phyloP scores from a whole-genome alignment of 2,888 invertebrate species.

The Antheraea yamamai region DNA sequence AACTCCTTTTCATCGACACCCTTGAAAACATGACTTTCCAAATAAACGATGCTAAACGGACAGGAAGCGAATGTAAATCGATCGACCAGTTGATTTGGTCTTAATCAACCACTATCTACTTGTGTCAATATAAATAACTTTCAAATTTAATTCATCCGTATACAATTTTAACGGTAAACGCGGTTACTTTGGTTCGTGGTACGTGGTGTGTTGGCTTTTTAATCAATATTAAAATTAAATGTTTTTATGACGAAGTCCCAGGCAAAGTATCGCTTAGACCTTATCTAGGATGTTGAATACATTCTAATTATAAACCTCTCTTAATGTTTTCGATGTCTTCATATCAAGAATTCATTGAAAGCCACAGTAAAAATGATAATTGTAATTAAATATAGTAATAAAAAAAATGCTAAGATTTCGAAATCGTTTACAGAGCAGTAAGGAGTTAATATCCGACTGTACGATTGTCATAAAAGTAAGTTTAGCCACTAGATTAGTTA shows the following conservation, averaged over 20 bases:
- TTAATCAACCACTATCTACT: constrained; percentile 28
- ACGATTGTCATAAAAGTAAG: neutral
- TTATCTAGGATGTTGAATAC: no score
- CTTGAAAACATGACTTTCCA: constrained; percentile 60
- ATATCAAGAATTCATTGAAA: no score
- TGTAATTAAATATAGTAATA: no score
- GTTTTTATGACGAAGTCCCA: neutral
- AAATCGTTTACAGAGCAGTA: no score
- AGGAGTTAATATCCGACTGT: neutral
- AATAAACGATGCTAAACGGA: constrained; percentile 39
- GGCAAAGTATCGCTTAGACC: no score
- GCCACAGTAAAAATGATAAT: no score
- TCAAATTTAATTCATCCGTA: constrained; percentile 21
- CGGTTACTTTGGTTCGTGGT: neutral
- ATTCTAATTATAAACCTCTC: no score
- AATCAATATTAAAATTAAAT: neutral
- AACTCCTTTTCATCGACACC: constrained; percentile 52
- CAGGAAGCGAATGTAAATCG: constrained; percentile 46
- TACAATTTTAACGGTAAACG: constrained; percentile 12
- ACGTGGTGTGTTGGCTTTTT: neutral
- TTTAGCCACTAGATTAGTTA: neutral
- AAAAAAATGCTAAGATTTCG: no score
- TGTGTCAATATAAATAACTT: constrained; percentile 33
- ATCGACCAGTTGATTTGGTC: constrained; percentile 32
- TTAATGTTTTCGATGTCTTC: no score